These are phyloP conservation scores for Chrysolina oricalcia DNA, from an alignment of 2,888 invertebrate genomes.

Conservation along the genomic window DNA sequence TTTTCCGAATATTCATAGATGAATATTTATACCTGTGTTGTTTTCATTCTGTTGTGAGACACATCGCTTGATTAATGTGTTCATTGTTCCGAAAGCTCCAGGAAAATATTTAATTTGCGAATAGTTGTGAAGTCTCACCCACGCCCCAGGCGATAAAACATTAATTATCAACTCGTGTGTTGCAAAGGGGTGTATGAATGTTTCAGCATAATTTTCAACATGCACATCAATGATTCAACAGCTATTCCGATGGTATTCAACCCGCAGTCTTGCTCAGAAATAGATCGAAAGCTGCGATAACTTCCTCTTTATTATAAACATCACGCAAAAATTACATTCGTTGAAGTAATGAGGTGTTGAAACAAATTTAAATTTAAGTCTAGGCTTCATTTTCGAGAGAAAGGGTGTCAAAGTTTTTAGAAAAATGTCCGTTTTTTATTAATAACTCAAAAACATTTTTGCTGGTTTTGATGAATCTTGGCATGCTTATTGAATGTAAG, in stretches of 20 bases:
- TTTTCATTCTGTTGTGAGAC: not conserved
- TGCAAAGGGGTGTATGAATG: not conserved
- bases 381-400: no score
- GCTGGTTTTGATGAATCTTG: no score
- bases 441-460: no score
- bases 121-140: not conserved
- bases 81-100: not conserved
- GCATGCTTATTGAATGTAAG: no score
- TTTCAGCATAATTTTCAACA: conserved; percentile 8
- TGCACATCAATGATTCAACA: conserved; percentile 13
- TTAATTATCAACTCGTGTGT: not conserved
- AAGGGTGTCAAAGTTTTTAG: no score
- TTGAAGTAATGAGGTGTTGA: conserved; percentile 1
- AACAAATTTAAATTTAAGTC: not conserved
- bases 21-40: not conserved
- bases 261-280: not conserved
- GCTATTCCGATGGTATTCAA: not conserved
- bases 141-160: conserved; percentile 4
- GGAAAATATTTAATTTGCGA: conserved; percentile 3
- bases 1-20: not conserved
- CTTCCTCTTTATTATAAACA: not conserved
- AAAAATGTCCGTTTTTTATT: no score
- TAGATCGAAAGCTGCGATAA: not conserved
- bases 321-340: not conserved
- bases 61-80: not conserved